Conservation (phyloP, 2,888 invertebrate species). For the Blastobasis lacticolella region DNA sequence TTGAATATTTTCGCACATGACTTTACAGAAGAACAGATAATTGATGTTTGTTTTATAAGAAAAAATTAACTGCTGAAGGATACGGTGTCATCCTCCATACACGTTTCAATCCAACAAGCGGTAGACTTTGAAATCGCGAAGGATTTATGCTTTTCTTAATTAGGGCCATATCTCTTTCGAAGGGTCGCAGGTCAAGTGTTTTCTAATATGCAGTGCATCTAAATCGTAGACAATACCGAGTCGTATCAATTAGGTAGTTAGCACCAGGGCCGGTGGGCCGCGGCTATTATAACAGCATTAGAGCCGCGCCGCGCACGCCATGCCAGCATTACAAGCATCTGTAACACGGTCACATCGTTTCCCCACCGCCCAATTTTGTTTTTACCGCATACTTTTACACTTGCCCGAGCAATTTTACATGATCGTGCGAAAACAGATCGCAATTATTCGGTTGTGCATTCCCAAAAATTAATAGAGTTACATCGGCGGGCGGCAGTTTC, state of each 20-base stretch:
- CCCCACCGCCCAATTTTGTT: conserved; percentile 59
- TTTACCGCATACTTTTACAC: conserved; percentile 47
- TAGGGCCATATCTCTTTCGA: no score
- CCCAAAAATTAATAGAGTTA: conserved; percentile 30
- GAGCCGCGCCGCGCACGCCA: conserved; percentile 62
- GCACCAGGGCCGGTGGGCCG: conserved; percentile 42
- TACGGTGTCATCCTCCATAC: no score
- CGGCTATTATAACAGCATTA: conserved; percentile 68
- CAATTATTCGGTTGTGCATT: conserved; percentile 31
- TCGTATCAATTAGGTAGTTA: conserved; percentile 70
- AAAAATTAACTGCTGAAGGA: no score
- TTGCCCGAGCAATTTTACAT: conserved; percentile 39
- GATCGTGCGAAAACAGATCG: conserved; percentile 51
- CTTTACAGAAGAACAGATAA: no score
- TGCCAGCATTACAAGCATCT: conserved; percentile 56
- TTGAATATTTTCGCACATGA: no score
- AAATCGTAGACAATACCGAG: conserved; percentile 47
- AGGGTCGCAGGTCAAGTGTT: background rate
- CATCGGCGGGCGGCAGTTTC: conserved; percentile 24
- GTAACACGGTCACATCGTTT: conserved; percentile 70
- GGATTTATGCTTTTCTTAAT: no score
- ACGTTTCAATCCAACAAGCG: no score
- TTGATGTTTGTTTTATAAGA: no score
- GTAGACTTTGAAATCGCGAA: no score
- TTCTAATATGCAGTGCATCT: conserved; percentile 25